Percentiles rank a stretch among this genome's conserved stretches.
Conservation (phyloP, 2,113 vertebrate species). For the Hydrolagus affinis region DNA sequence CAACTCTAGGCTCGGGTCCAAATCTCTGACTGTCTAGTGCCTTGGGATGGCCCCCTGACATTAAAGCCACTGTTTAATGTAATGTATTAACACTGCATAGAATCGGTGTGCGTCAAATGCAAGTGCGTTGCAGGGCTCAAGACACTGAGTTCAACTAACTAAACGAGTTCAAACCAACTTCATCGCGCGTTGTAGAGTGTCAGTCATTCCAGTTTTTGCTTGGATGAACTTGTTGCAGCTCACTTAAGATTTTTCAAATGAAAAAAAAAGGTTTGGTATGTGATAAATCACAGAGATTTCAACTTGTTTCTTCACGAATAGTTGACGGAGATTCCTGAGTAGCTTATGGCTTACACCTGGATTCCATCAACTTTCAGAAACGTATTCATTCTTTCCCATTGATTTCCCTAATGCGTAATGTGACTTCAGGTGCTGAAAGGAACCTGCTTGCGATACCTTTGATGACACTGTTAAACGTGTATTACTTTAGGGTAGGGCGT, state of each 20-base stretch:
- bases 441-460: no score
- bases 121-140: not conserved
- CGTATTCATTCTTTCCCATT: not conserved
- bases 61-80: no score
- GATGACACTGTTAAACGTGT: no score
- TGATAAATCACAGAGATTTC: not conserved
- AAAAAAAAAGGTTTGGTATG: not conserved
- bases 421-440: not conserved
- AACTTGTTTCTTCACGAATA: not conserved
- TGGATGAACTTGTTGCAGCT: slow-evolving; percentile 1
- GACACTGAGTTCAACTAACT: slow-evolving; percentile 10
- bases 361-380: not conserved
- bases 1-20: no score
- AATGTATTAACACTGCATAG: no score
- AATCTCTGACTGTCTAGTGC: no score
- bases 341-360: not conserved
- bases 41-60: no score
- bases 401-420: not conserved
- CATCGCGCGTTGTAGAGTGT: no score
- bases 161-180: slow-evolving; percentile 2
- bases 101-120: slow-evolving; percentile 12
- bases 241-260: not conserved
- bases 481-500: no score
- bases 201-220: not conserved
- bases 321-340: not conserved